phyloP scores from a whole-genome alignment of 2,888 invertebrate genomes.

The Cinara cedri region DNA sequence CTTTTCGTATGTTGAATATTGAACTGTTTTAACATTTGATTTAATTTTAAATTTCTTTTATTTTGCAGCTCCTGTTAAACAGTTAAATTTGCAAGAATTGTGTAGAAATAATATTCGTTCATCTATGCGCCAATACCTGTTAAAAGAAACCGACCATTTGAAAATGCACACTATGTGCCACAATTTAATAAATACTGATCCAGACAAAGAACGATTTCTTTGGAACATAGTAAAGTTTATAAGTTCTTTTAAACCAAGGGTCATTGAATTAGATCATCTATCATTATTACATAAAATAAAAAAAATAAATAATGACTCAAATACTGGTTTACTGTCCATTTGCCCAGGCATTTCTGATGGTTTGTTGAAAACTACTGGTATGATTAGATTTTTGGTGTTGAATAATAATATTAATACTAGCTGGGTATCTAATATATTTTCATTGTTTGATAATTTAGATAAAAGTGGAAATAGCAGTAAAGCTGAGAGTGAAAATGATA shows the following conservation, averaged over 20 bases:
- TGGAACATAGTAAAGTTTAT: too few relatives aligned
- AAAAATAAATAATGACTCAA: too few relatives aligned
- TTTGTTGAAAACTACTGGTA: not conserved
- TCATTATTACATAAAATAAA: too few relatives aligned
- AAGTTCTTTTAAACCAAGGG: too few relatives aligned
- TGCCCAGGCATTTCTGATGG: not conserved
- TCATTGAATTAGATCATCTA: too few relatives aligned
- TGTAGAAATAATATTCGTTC: constrained; percentile 69
- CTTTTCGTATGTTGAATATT: constrained; percentile 64
- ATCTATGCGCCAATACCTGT: constrained; percentile 67
- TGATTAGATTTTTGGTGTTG: not conserved
- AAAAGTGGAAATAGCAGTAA: not conserved
- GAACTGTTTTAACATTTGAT: not conserved
- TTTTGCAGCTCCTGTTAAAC: constrained; percentile 67
- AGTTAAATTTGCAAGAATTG: constrained; percentile 68
- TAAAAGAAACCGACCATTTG: constrained; percentile 66
- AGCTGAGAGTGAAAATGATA: not conserved
- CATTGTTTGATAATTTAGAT: not conserved
- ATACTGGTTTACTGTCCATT: not conserved
- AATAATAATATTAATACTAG: not conserved
- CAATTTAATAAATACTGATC: not conserved
- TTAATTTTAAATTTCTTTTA: constrained; percentile 30
- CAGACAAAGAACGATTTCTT: constrained; percentile 15
- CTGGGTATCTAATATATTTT: not conserved
- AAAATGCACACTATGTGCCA: constrained; percentile 61